These are phyloP conservation scores for Gymnopithys bicolor DNA, from an alignment of 2,797 vertebrate genomes.

Conservation along the genomic window DNA sequence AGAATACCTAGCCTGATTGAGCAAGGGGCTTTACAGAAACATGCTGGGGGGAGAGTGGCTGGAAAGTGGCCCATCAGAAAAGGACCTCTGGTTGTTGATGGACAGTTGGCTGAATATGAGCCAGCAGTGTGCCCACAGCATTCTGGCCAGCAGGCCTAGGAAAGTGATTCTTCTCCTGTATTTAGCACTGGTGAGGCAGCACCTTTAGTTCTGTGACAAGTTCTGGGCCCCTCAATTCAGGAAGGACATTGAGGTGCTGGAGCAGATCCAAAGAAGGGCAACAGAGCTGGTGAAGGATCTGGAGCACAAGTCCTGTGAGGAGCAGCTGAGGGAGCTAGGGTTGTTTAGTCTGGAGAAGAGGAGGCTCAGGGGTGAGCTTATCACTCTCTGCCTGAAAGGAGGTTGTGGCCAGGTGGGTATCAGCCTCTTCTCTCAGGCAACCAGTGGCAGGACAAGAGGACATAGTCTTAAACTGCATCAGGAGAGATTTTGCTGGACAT, in stretches of 20 bases:
- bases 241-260: background rate
- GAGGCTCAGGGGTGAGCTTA: background rate
- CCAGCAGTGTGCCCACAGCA: background rate
- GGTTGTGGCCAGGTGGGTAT: rapidly evolving
- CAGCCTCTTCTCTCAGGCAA: background rate
- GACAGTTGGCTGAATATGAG: background rate
- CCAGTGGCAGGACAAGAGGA: rapidly evolving
- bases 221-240: background rate
- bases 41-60: background rate
- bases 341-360: background rate
- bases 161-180: background rate
- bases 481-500: background rate
- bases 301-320: background rate
- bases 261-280: background rate
- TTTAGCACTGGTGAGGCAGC: background rate
- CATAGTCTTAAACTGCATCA: background rate
- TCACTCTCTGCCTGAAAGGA: background rate
- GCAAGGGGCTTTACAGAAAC: background rate
- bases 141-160: background rate
- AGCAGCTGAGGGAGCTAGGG: background rate
- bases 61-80: rapidly evolving
- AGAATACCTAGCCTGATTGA: background rate
- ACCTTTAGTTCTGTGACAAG: rapidly evolving
- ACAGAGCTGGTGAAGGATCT: background rate
- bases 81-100: background rate